Conservation (phyloP, 2,888 invertebrate species). For the Cephonodes hylas region DNA sequence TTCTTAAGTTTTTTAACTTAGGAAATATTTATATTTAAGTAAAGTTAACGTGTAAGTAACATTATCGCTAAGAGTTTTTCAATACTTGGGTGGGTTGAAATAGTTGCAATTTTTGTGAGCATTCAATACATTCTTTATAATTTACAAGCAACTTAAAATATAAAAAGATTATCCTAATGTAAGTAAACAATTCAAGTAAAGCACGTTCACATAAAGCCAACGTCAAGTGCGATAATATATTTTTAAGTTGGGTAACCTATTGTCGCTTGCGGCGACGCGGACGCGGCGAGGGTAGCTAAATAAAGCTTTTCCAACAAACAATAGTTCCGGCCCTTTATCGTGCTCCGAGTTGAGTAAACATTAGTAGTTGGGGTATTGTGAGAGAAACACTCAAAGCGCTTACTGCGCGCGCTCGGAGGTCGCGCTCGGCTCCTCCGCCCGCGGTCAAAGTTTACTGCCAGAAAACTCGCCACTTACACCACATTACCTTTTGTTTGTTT, state of each 20-base stretch:
- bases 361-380: slow-evolving; percentile 76
- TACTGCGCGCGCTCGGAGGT: slow-evolving; percentile 29
- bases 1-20: too few relatives aligned
- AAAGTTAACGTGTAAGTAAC: too few relatives aligned
- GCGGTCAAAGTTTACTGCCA: slow-evolving; percentile 65
- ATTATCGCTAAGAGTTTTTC: too few relatives aligned
- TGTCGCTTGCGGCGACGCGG: slow-evolving; percentile 63
- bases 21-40: too few relatives aligned
- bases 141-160: too few relatives aligned
- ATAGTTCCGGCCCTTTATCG: slow-evolving; percentile 81
- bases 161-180: too few relatives aligned
- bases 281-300: slow-evolving; percentile 75
- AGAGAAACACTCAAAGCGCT: slow-evolving; percentile 19
- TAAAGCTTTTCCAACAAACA: slow-evolving; percentile 81
- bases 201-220: slow-evolving; percentile 44
- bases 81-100: too few relatives aligned
- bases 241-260: slow-evolving; percentile 81
- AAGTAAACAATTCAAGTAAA: background rate
- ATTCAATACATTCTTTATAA: too few relatives aligned
- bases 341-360: slow-evolving; percentile 75
- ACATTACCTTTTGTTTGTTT: slow-evolving; percentile 69
- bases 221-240: slow-evolving; percentile 69
- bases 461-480: slow-evolving; percentile 67
- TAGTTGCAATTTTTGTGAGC: too few relatives aligned
- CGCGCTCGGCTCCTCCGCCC: slow-evolving; percentile 32